Percentiles rank a stretch among this genome's conserved stretches.
Evolutionary conservation across 2,113 vertebrate species (phyloP).

Genomic region (Balaenoptera acutorostrata): DNA sequence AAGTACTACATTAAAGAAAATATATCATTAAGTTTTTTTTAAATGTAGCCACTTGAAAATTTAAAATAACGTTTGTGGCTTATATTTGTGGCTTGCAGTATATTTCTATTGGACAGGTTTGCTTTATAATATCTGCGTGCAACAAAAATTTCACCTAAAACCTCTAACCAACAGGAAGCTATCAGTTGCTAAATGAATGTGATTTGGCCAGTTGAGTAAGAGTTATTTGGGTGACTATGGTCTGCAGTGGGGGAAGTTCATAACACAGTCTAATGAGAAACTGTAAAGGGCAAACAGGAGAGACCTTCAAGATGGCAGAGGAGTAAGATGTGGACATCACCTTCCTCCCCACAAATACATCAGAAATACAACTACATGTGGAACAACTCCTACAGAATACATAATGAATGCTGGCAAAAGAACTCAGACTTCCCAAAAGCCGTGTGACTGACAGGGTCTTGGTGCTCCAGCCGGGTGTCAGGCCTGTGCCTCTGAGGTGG

Average conservation of each 20-base stretch:
- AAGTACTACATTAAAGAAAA: background rate
- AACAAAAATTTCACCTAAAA: constrained; percentile 1
- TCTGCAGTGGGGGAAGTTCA: background rate
- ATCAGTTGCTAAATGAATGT: background rate
- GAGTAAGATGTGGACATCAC: no score
- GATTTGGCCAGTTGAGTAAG: background rate
- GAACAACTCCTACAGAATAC: no score
- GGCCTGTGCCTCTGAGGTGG: no score
- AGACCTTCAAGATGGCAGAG: no score
- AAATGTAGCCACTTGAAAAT: background rate
- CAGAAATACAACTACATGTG: no score
- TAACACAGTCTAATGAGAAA: background rate
- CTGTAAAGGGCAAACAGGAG: background rate
- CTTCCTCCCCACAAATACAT: no score
- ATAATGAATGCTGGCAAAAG: no score
- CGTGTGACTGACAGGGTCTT: no score
- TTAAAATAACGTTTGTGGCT: background rate
- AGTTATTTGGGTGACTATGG: background rate
- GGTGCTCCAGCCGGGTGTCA: no score
- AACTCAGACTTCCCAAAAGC: no score
- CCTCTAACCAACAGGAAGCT: background rate
- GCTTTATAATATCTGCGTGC: background rate
- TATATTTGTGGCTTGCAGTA: background rate
- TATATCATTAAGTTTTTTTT: background rate
- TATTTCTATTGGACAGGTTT: background rate